phyloP scores from a whole-genome alignment of 2,113 vertebrate species.

The Mobula birostris region DNA sequence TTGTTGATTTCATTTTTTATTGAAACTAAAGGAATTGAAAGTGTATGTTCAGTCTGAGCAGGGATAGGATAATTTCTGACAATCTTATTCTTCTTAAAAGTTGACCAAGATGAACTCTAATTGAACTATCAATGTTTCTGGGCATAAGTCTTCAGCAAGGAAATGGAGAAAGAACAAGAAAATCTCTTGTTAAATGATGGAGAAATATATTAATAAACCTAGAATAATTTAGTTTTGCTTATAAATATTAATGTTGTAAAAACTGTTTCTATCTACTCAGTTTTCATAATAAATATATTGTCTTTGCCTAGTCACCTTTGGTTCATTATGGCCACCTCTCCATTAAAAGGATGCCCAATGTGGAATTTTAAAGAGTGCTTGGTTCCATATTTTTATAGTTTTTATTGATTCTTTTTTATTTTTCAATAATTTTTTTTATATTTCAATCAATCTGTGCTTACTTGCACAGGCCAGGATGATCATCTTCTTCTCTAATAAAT shows the following conservation, averaged over 20 bases:
- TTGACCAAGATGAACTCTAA: background rate
- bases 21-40: no score
- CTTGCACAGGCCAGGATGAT: background rate
- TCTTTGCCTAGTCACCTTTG: background rate
- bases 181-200: background rate
- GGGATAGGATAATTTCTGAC: no score
- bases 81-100: background rate
- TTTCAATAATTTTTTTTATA: no score
- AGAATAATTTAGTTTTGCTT: background rate
- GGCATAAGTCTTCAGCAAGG: background rate
- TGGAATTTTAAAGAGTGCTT: background rate
- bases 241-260: background rate
- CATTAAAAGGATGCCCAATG: background rate
- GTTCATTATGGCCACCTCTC: background rate
- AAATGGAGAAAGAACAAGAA: background rate
- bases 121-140: background rate
- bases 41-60: no score
- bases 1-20: background rate
- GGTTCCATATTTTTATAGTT: background rate
- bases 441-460: background rate
- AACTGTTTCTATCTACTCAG: background rate
- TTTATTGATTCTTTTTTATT: no score
- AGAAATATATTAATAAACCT: background rate
- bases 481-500: background rate
- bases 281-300: background rate